Evolutionary conservation across 2,113 vertebrate genomes (phyloP).

Genomic region (Rhinichthys klamathensis): DNA sequence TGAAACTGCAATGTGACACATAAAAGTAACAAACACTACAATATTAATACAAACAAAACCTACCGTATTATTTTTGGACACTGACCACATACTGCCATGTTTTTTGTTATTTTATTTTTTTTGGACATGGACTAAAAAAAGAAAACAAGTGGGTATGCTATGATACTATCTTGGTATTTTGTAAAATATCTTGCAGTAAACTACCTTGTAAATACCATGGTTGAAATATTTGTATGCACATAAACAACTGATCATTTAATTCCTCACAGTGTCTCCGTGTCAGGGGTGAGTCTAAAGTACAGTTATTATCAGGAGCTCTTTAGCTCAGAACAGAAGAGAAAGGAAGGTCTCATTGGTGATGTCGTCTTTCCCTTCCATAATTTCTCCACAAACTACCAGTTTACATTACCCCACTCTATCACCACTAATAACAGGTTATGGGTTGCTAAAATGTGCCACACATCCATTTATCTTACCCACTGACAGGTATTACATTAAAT

Average conservation of each 20-base stretch:
- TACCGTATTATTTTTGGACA: not conserved
- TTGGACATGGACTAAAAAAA: not conserved
- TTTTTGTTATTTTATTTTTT: too few relatives aligned
- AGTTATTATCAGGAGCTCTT: not conserved
- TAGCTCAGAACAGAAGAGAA: not conserved
- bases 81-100: not conserved
- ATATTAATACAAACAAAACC: not conserved
- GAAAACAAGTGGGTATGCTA: not conserved
- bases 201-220: not conserved
- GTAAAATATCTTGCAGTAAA: not conserved
- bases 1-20: not conserved
- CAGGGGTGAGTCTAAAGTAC: not conserved
- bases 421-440: conserved; percentile 67
- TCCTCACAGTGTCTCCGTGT: not conserved
- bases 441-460: conserved; percentile 45
- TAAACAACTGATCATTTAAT: not conserved
- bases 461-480: conserved; percentile 57
- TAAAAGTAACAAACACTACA: not conserved
- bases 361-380: conserved; percentile 29
- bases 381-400: conserved; percentile 57
- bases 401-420: conserved; percentile 64
- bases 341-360: conserved; percentile 16
- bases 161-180: too few relatives aligned
- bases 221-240: not conserved
- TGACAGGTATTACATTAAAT: conserved; percentile 51